A percentile compares a stretch with the other conserved stretches of the same genome.
These are phyloP conservation scores for Oncorhynchus kisutch DNA, from an alignment of 2,113 vertebrate genomes.

Conservation along the genomic window DNA sequence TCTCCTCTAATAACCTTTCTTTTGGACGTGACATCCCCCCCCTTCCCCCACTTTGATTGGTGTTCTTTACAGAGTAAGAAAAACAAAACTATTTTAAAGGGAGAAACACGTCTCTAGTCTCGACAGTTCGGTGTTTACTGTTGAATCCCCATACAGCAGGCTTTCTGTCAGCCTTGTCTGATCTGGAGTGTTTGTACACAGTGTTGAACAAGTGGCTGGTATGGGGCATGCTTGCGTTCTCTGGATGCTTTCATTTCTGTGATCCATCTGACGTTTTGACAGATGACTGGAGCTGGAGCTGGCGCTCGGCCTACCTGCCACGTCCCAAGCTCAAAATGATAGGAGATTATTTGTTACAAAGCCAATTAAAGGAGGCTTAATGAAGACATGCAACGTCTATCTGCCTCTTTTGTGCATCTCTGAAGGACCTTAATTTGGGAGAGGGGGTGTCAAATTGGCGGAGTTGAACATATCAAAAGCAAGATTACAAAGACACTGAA, in stretches of 20 bases:
- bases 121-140: slow-evolving; percentile 63
- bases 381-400: slow-evolving; percentile 53
- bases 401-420: slow-evolving; percentile 48
- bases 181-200: slow-evolving; percentile 66
- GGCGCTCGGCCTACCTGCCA: slow-evolving; percentile 53
- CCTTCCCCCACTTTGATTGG: too few species aligned
- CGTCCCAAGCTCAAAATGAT: slow-evolving; percentile 44
- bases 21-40: too few species aligned
- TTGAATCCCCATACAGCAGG: slow-evolving; percentile 51
- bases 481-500: slow-evolving; percentile 17
- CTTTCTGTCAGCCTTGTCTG: slow-evolving; percentile 56
- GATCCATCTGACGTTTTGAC: slow-evolving; percentile 67
- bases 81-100: slow-evolving; percentile 1
- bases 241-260: slow-evolving; percentile 53
- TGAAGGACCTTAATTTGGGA: slow-evolving; percentile 44
- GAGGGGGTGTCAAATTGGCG: slow-evolving; percentile 36
- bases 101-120: slow-evolving; percentile 26
- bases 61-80: slow-evolving; percentile 13
- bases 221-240: slow-evolving; percentile 25
- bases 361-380: slow-evolving; percentile 68
- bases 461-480: slow-evolving; percentile 34
- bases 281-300: slow-evolving; percentile 47
- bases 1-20: slow-evolving; percentile 55
- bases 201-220: slow-evolving; percentile 57
- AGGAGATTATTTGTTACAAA: slow-evolving; percentile 64